Evolutionary conservation across 1,140 invertebrate genomes (phyloP).

Genomic region (Brachionus sp.): DNA sequence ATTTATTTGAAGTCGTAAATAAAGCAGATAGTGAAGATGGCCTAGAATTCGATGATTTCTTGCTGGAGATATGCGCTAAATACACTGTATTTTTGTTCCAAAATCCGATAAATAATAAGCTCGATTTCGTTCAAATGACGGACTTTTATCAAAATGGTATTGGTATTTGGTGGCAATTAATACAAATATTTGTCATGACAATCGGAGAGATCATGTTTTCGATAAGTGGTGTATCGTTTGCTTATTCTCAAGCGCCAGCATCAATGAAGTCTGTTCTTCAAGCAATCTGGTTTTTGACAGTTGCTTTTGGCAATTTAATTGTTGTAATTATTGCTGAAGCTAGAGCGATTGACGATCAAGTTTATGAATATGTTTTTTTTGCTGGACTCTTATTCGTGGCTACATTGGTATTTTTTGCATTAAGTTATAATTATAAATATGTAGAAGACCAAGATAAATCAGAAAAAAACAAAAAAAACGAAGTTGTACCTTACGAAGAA

Average conservation of each 20-base stretch:
- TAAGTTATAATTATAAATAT: slow-evolving; percentile 66
- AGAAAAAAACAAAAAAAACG: not conserved
- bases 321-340: slow-evolving; percentile 78
- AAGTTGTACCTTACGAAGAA: not conserved
- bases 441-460: not conserved
- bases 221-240: slow-evolving; percentile 84
- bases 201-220: slow-evolving; percentile 81
- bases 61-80: slow-evolving; percentile 3
- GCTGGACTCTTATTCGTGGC: slow-evolving; percentile 76
- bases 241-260: slow-evolving; percentile 77
- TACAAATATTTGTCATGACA: slow-evolving; percentile 81
- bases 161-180: slow-evolving; percentile 76
- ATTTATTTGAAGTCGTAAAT: not conserved
- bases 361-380: slow-evolving; percentile 78
- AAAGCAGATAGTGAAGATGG: not conserved
- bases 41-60: not conserved
- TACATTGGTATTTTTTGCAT: slow-evolving; percentile 73
- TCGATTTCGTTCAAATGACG: slow-evolving; percentile 34
- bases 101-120: not conserved
- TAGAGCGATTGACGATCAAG: slow-evolving; percentile 51
- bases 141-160: slow-evolving; percentile 55
- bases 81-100: slow-evolving; percentile 33
- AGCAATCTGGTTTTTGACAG: slow-evolving; percentile 81
- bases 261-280: slow-evolving; percentile 88
- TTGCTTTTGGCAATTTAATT: slow-evolving; percentile 83